Percentiles rank a stretch among this genome's conserved stretches.
phyloP scores from a whole-genome alignment of 2,888 invertebrate species.

The Lacanobia oleracea region DNA sequence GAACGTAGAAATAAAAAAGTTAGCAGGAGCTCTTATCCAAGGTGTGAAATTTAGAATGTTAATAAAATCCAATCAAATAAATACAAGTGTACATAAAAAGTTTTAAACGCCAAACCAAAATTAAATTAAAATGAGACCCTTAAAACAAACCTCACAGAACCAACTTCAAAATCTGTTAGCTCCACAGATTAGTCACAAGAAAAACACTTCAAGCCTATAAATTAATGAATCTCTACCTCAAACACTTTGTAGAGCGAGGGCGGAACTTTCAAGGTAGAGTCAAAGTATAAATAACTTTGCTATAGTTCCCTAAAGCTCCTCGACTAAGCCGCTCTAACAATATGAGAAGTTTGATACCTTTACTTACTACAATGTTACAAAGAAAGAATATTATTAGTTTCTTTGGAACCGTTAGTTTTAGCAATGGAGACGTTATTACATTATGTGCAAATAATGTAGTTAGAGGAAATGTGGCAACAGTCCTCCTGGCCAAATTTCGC shows the following conservation, averaged over 20 bases:
- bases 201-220: constrained; percentile 26
- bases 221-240: constrained; percentile 35
- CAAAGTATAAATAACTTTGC: constrained; percentile 22
- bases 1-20: no score
- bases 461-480: background rate
- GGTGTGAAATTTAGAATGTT: no score
- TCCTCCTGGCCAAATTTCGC: no score
- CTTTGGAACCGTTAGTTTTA: background rate
- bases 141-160: constrained; percentile 2
- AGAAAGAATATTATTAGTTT: background rate
- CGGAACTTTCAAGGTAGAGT: constrained; percentile 29
- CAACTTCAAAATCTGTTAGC: constrained; percentile 14
- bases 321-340: constrained; percentile 24
- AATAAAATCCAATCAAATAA: no score
- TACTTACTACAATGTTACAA: background rate
- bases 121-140: background rate
- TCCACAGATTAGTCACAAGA: constrained; percentile 38
- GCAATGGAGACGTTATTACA: background rate
- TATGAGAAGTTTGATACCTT: constrained; percentile 22
- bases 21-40: no score
- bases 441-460: background rate
- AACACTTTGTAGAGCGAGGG: constrained; percentile 27
- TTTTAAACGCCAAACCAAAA: background rate
- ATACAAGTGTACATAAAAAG: no score
- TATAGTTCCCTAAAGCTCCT: constrained; percentile 28